A percentile compares a stretch with the other conserved stretches of the same genome.
These are phyloP conservation scores for Melanostigma gelatinosum DNA, from an alignment of 2,113 vertebrate species.

Conservation along the genomic window DNA sequence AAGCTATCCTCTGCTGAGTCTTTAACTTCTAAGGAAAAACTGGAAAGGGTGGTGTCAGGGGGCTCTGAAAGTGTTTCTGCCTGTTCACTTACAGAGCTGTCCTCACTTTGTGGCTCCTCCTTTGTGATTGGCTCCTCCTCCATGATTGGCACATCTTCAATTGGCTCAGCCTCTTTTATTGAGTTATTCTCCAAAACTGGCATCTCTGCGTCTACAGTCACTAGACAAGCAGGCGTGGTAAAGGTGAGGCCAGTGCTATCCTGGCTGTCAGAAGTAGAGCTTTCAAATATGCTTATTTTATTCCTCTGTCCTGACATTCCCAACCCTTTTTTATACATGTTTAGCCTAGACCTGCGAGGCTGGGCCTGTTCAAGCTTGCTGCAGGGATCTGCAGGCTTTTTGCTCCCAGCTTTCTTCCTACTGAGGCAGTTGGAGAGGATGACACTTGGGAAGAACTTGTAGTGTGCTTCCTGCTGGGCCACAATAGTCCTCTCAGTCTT, in stretches of 20 bases:
- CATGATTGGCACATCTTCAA: background rate
- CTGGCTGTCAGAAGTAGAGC: conserved; percentile 53
- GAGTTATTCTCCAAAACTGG: conserved; percentile 26
- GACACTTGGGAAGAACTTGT: conserved; percentile 98
- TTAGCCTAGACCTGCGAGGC: conserved; percentile 87
- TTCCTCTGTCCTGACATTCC: conserved; percentile 77
- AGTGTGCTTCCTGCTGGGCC: conserved; percentile 96
- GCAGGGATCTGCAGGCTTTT: conserved; percentile 78
- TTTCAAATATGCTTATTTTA: conserved; percentile 66
- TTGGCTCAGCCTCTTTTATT: background rate
- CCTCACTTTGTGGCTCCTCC: conserved; percentile 28
- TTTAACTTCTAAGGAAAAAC: conserved; percentile 56
- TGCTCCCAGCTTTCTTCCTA: conserved; percentile 84
- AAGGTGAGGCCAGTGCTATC: conserved; percentile 29
- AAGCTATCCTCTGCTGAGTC: conserved; percentile 53
- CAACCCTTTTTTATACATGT: conserved; percentile 87
- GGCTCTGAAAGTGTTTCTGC: conserved; percentile 29
- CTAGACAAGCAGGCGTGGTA: conserved; percentile 31
- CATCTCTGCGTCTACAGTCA: conserved; percentile 47
- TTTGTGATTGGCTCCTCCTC: background rate
- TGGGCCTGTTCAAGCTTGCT: conserved; percentile 83
- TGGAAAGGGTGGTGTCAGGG: background rate
- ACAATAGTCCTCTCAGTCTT: conserved; percentile 92
- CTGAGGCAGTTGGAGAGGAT: conserved; percentile 98
- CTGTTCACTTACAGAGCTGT: conserved; percentile 18